These are phyloP conservation scores for Eptesicus fuscus DNA, from an alignment of 2,113 vertebrate species.

Conservation along the genomic window DNA sequence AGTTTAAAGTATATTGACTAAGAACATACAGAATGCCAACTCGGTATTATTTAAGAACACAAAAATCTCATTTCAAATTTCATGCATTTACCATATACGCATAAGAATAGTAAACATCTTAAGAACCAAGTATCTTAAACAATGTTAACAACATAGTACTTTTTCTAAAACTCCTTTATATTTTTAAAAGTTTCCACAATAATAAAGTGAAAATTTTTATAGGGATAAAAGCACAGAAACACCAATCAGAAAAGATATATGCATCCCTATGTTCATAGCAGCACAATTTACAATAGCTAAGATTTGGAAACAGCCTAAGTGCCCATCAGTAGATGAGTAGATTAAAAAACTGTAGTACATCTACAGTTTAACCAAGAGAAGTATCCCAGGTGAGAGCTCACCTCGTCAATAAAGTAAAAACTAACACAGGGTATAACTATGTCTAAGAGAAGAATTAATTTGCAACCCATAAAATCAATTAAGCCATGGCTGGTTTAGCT, in stretches of 20 bases:
- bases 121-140: neutral
- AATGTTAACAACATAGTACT: neutral
- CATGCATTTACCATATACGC: neutral
- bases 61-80: slow-evolving; percentile 22
- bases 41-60: slow-evolving; percentile 2
- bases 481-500: neutral
- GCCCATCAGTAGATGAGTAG: too few relatives aligned
- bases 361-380: neutral
- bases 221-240: neutral
- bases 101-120: neutral
- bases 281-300: too few relatives aligned
- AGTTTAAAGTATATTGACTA: neutral
- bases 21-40: slow-evolving; percentile 27
- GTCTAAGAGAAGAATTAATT: neutral
- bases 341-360: too few relatives aligned
- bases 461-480: neutral
- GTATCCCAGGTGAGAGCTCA: neutral
- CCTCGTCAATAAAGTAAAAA: neutral
- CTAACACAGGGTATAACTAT: neutral
- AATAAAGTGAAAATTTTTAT: neutral
- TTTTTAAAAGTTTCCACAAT: slow-evolving; percentile 9
- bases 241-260: too few relatives aligned
- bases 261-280: too few relatives aligned
- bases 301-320: too few relatives aligned
- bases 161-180: neutral